Conservation (phyloP, 2,797 vertebrate species). For the Muscicapa comitata region DNA sequence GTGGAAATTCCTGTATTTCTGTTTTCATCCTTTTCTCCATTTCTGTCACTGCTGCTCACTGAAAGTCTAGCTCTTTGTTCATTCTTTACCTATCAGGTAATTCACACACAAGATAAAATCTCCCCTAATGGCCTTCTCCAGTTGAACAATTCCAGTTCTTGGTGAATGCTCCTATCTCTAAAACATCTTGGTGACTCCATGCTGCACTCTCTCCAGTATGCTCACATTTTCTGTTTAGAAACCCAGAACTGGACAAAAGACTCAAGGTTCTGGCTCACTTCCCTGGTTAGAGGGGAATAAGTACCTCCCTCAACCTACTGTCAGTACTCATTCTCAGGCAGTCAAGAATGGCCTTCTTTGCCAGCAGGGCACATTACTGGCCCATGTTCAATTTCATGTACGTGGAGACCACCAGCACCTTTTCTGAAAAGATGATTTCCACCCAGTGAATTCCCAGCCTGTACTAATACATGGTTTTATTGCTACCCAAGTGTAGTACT, state of each 20-base stretch:
- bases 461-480: not conserved
- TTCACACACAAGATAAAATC: not conserved
- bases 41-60: not conserved
- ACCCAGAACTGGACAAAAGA: not conserved
- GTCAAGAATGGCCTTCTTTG: not conserved
- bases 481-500: not conserved
- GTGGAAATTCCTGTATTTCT: not conserved
- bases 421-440: not conserved
- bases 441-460: not conserved
- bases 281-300: not conserved
- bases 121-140: not conserved
- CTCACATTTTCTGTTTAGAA: not conserved
- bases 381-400: not conserved
- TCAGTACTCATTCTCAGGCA: not conserved
- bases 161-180: not conserved
- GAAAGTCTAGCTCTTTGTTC: not conserved
- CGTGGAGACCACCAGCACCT: not conserved
- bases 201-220: not conserved
- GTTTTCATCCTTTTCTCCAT: not conserved
- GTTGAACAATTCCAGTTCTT: not conserved
- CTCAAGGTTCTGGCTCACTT: not conserved
- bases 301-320: not conserved
- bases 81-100: not conserved
- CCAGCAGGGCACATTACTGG: not conserved
- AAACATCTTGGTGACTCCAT: not conserved